Percentiles rank a stretch among this genome's conserved stretches.
Conservation (phyloP, 1,140 invertebrate genomes). For the Mya arenaria region DNA sequence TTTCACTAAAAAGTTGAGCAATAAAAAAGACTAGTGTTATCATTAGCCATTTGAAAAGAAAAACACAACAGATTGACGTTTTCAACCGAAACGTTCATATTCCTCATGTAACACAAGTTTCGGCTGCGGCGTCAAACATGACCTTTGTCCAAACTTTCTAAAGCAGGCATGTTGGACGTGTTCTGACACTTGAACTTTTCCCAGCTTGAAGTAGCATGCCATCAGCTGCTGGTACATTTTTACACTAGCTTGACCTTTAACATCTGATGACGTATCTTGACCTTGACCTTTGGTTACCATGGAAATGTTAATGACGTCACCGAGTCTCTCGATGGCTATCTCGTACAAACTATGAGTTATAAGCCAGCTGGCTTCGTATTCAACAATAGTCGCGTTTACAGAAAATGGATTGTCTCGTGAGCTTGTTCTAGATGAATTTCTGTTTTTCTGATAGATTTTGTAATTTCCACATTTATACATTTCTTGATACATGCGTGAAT, state of each 20-base stretch:
- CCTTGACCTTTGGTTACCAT: too few species aligned
- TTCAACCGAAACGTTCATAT: conserved; percentile 17
- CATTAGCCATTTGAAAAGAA: too few species aligned
- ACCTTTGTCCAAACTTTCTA: conserved; percentile 20
- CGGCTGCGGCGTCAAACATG: conserved; percentile 51
- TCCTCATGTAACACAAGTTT: conserved; percentile 56
- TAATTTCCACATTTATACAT: conserved; percentile 13
- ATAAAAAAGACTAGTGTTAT: too few species aligned
- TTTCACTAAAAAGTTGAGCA: too few species aligned
- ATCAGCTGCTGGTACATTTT: conserved; percentile 56
- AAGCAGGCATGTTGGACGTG: conserved; percentile 50
- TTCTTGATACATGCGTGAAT: conserved; percentile 13
- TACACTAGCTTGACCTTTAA: conserved; percentile 47
- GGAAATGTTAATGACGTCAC: conserved; percentile 30
- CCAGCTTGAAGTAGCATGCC: conserved; percentile 47
- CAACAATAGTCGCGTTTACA: conserved; percentile 59
- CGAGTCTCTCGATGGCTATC: conserved; percentile 43
- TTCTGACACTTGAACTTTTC: conserved; percentile 11
- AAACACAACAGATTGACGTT: not conserved
- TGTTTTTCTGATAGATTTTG: conserved; percentile 16
- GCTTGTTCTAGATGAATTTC: not conserved
- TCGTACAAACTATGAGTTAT: conserved; percentile 53
- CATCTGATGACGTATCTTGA: too few species aligned
- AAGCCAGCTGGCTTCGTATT: conserved; percentile 63
- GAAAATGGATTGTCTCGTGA: not conserved